These are phyloP conservation scores for Fukomys damarensis DNA, from an alignment of 2,113 vertebrate genomes.

Conservation along the genomic window DNA sequence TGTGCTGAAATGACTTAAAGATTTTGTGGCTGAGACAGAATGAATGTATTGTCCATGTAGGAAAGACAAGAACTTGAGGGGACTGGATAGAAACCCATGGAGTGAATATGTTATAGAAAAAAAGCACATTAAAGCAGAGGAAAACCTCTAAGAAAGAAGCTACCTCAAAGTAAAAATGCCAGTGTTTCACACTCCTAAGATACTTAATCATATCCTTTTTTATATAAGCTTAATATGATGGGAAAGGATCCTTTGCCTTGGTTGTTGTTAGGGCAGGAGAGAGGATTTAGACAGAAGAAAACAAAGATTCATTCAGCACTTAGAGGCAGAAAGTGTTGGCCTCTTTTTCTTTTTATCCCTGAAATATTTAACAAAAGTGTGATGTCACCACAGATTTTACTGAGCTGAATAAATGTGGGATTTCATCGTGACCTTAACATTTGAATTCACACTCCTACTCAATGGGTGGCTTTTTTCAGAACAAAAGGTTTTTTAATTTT, in stretches of 20 bases:
- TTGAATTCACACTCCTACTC: slow-evolving; percentile 77
- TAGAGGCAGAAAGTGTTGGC: slow-evolving; percentile 19
- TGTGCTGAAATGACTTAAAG: not conserved
- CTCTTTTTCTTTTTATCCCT: not conserved
- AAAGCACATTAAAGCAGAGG: not conserved
- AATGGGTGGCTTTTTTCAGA: slow-evolving; percentile 69
- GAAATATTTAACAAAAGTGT: slow-evolving; percentile 70
- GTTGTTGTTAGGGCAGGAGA: not conserved
- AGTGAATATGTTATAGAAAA: not conserved
- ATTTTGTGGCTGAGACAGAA: not conserved
- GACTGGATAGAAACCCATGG: not conserved
- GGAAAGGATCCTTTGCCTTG: slow-evolving; percentile 30
- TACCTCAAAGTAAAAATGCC: not conserved
- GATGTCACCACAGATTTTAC: slow-evolving; percentile 72
- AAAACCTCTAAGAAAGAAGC: slow-evolving; percentile 9
- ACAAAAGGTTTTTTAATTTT: slow-evolving; percentile 19
- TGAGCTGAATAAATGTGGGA: slow-evolving; percentile 64
- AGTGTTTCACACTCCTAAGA: not conserved
- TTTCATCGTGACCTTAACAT: slow-evolving; percentile 74
- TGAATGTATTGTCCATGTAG: not conserved
- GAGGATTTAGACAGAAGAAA: slow-evolving; percentile 46
- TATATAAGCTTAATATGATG: slow-evolving; percentile 13
- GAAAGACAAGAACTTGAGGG: not conserved
- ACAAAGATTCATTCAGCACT: slow-evolving; percentile 70
- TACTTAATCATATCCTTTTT: slow-evolving; percentile 4